These are phyloP conservation scores for Phrynocephalus versicolor DNA, from an alignment of 2,113 vertebrate genomes.

Conservation along the genomic window DNA sequence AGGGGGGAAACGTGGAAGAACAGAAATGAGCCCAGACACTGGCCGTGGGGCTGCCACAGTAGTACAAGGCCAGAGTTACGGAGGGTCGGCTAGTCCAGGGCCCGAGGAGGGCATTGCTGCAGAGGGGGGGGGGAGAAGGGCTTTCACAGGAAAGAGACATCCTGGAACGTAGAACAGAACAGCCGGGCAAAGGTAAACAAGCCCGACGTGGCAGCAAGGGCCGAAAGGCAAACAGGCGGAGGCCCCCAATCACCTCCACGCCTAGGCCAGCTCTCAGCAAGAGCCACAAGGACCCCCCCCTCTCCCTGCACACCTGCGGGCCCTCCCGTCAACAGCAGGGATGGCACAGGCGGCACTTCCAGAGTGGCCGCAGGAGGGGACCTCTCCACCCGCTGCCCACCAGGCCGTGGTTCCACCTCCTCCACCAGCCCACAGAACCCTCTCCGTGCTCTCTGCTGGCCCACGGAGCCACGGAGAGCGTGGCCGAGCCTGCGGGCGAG, in stretches of 20 bases:
- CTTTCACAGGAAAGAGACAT: background rate
- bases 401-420: no score
- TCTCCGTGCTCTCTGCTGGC: no score
- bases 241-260: background rate
- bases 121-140: no score
- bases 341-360: no score
- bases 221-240: background rate
- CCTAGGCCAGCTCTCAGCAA: background rate
- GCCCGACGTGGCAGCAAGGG: background rate
- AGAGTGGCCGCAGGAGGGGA: no score
- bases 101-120: no score
- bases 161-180: background rate
- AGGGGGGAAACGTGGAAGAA: background rate
- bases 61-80: background rate
- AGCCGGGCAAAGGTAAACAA: background rate
- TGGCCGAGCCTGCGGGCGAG: no score
- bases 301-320: background rate
- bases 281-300: background rate
- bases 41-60: background rate
- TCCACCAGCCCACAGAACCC: no score
- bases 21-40: background rate
- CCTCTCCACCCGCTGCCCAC: no score
- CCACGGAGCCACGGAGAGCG: no score
- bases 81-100: background rate
- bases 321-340: no score